Conservation (phyloP, 2,113 vertebrate genomes). For the Leuciscus idus region DNA sequence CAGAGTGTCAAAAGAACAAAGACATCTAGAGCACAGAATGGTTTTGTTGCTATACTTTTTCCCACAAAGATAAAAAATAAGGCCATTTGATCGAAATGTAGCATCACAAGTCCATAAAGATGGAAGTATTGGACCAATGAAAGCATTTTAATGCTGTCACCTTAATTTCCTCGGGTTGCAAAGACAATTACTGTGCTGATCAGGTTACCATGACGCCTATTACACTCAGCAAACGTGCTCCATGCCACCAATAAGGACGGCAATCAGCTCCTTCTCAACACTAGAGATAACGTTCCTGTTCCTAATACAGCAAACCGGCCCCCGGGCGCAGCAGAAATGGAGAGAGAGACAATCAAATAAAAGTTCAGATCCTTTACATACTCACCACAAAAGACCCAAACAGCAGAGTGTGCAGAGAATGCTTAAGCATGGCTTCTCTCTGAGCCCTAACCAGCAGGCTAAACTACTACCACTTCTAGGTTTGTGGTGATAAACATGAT, state of each 20-base stretch:
- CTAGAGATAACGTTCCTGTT: slow-evolving; percentile 73
- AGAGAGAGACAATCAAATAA: slow-evolving; percentile 67
- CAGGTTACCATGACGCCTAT: slow-evolving; percentile 74
- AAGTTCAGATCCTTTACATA: slow-evolving; percentile 64
- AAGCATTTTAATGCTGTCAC: slow-evolving; percentile 67
- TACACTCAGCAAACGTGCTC: slow-evolving; percentile 72
- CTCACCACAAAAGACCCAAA: slow-evolving; percentile 46
- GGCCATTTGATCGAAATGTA: slow-evolving; percentile 55
- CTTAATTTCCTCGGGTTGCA: slow-evolving; percentile 73
- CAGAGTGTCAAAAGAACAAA: not conserved
- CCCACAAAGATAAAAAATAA: slow-evolving; percentile 37
- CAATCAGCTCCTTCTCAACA: slow-evolving; percentile 69
- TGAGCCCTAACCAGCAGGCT: not conserved
- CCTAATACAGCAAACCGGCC: slow-evolving; percentile 74
- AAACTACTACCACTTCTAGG: not conserved
- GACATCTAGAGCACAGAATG: not conserved
- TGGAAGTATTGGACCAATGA: slow-evolving; percentile 37
- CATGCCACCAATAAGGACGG: slow-evolving; percentile 71
- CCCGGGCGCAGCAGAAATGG: slow-evolving; percentile 63
- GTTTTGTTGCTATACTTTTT: slow-evolving; percentile 19
- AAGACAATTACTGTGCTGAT: slow-evolving; percentile 75
- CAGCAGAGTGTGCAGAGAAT: not conserved
- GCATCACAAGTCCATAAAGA: slow-evolving; percentile 44
- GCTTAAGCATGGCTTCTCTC: not conserved
- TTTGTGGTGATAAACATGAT: not conserved